phyloP scores from a whole-genome alignment of 2,113 vertebrate species.

The Microcebus ravelobensis region DNA sequence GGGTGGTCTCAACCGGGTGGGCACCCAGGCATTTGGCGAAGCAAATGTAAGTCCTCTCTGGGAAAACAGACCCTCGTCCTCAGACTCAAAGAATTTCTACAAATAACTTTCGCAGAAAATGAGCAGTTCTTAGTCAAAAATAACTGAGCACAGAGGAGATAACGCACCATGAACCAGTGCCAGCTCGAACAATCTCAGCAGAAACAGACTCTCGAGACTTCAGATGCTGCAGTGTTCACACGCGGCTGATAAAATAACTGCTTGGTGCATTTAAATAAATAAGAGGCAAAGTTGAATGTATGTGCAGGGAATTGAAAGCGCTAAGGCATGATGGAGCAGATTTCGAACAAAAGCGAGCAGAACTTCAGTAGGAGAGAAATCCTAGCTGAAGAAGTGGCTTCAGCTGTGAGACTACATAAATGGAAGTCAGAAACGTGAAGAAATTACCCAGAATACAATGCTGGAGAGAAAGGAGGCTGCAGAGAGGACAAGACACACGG shows the following conservation, averaged over 20 bases:
- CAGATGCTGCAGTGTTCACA: background rate
- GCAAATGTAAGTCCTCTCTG: background rate
- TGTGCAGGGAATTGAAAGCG: background rate
- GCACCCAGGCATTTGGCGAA: background rate
- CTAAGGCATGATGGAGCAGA: background rate
- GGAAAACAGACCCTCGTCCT: background rate
- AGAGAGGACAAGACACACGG: background rate
- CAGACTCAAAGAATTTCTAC: background rate
- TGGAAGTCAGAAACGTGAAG: background rate
- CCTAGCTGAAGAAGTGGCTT: background rate
- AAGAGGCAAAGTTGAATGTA: background rate
- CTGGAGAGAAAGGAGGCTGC: background rate
- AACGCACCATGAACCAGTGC: background rate
- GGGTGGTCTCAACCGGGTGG: accelerated
- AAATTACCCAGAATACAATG: background rate
- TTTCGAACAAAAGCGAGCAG: background rate
- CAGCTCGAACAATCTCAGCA: background rate
- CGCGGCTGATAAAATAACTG: background rate
- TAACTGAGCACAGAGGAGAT: background rate
- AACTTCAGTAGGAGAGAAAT: background rate
- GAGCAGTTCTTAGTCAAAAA: background rate
- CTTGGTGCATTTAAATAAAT: background rate
- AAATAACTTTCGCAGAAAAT: background rate
- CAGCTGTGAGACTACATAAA: no score
- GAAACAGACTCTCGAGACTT: background rate